These are phyloP conservation scores for Harpalus rubripes DNA, from an alignment of 2,888 invertebrate genomes.

Conservation along the genomic window DNA sequence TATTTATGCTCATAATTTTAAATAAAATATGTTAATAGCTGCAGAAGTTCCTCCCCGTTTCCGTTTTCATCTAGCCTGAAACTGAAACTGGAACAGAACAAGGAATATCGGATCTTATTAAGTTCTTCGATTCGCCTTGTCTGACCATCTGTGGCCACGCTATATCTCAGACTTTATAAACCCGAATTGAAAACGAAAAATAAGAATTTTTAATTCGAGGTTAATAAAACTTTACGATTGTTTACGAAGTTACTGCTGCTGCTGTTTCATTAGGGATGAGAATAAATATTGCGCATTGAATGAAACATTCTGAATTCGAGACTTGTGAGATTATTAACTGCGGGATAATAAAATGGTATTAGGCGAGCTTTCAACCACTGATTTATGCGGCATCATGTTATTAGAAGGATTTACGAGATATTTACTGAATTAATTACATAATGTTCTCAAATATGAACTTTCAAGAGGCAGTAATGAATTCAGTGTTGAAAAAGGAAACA, in stretches of 20 bases:
- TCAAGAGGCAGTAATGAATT: background rate
- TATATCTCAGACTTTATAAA: slow-evolving; percentile 51
- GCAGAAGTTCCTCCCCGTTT: slow-evolving; percentile 17
- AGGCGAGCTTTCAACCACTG: too few species aligned
- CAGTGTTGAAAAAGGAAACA: background rate
- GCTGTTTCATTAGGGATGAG: slow-evolving; percentile 11
- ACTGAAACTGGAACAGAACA: background rate
- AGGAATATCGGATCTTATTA: slow-evolving; percentile 48
- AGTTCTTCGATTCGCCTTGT: slow-evolving; percentile 54
- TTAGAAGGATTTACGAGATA: background rate
- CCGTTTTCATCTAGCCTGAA: background rate
- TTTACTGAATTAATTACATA: background rate
- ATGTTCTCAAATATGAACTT: background rate
- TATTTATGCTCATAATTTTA: background rate
- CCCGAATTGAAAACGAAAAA: slow-evolving; percentile 52
- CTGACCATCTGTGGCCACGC: slow-evolving; percentile 52
- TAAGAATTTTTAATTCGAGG: slow-evolving; percentile 50
- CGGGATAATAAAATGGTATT: background rate
- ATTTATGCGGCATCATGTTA: background rate
- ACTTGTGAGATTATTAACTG: slow-evolving; percentile 21
- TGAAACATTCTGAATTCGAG: background rate
- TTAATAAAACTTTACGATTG: slow-evolving; percentile 53
- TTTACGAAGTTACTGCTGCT: slow-evolving; percentile 4
- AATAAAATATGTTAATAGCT: slow-evolving; percentile 49
- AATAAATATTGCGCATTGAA: slow-evolving; percentile 35